Evolutionary conservation across 1,140 invertebrate species (phyloP), one percentile per base, ranked within the genome.

Genomic region (Aphelinus certus): DNA sequence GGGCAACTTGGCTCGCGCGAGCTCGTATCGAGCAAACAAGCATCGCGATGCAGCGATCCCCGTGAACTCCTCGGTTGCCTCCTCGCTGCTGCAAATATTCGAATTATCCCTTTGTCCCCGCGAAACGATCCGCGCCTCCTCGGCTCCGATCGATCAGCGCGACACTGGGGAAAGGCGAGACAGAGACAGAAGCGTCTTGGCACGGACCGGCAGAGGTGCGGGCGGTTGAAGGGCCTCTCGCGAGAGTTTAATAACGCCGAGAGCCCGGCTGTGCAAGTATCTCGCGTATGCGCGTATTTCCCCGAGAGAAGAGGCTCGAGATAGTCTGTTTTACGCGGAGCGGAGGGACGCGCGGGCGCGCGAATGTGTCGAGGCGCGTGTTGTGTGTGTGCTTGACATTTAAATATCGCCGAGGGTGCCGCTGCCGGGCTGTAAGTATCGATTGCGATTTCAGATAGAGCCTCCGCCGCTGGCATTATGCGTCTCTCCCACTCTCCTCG

Each of bases 321-420:
- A 65, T 9, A 49, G 53, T 9, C 71, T 73, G 58, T 49, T 66
- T 65, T 73, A 73, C 71, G 55, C 66, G 53, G 63, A 76, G 63
- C 69, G 60, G 75, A 49, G 69, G 73, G 71, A 78, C 55, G 10
- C 47, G 2, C 6, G 43, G 42, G 1, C 53, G 49, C 67, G 68
- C 46, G 70, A 78, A 81, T 78, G 81, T 83, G 26, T 80, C 82
- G 70, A 79, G 77, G 77, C 79, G 73, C 78, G 84, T 82, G 84
- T 83, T 84, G 47, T 26, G 57, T 26, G 83, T 85, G 83, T 80
- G 81, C 77, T 82, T 86, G 86, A 86, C 86, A 87, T 88, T 87
- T 86, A 87, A 88, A 87, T 87, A 86, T 85, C 84, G 82, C 80
- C 79, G 80, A 79, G 79, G 79, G 26, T 26, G 26, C 26, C 26